Percentiles rank a stretch among this genome's conserved stretches.
These are phyloP conservation scores for Hexactinellida sp. DNA, from an alignment of 37 sponge, comb jelly and placozoan genomes.

Conservation along the genomic window DNA sequence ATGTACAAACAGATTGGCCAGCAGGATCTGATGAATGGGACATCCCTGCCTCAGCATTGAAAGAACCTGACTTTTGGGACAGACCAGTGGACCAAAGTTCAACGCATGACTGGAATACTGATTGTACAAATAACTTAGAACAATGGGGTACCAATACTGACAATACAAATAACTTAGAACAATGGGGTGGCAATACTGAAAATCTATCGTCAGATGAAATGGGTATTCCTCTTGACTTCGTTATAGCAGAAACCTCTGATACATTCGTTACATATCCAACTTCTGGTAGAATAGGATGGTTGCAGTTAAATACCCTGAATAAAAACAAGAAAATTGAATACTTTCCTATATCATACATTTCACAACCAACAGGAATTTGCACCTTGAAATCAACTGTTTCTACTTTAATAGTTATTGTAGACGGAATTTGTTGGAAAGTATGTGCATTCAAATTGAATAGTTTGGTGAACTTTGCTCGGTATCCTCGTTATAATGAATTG, in stretches of 20 bases:
- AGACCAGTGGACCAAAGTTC: neutral
- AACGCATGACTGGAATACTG: neutral
- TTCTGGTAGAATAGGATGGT: neutral
- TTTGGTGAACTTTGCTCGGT: neutral
- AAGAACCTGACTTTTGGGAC: neutral
- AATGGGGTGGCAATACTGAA: neutral
- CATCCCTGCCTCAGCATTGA: neutral
- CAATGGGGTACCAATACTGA: too few relatives aligned
- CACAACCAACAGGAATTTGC: neutral
- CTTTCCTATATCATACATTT: neutral
- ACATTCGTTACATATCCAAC: neutral
- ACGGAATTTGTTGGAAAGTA: neutral
- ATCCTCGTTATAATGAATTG: neutral
- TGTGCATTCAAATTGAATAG: neutral
- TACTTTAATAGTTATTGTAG: neutral
- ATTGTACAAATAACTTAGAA: too few relatives aligned
- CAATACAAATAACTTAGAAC: too few relatives aligned
- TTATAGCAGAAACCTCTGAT: neutral
- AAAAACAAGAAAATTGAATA: too few relatives aligned
- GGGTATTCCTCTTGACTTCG: neutral
- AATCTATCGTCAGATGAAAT: neutral
- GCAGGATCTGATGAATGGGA: neutral
- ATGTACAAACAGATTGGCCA: too few relatives aligned
- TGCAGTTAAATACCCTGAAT: too few relatives aligned
- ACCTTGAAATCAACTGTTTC: neutral